Evolutionary conservation across 1,140 invertebrate genomes (phyloP).

Genomic region (Papilio xuthus): DNA sequence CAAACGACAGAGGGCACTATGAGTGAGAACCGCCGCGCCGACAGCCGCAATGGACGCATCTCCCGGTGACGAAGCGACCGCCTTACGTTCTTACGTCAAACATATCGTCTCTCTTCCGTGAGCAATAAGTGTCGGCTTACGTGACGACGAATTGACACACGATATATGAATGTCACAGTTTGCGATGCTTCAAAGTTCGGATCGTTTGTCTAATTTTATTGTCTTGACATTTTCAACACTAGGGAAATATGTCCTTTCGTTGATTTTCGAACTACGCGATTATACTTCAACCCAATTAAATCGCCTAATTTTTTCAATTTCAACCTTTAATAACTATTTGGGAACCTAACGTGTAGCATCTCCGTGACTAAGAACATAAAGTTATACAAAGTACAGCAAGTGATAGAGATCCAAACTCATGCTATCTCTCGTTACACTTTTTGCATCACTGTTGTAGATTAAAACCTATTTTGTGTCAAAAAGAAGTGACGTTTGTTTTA

Average conservation of each 20-base stretch:
- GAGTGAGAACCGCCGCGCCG: conserved; percentile 1
- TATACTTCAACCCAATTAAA: no score
- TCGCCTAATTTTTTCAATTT: no score
- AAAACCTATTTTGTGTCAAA: no score
- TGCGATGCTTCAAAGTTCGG: background rate
- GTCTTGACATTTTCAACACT: background rate
- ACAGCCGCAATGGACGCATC: conserved; percentile 2
- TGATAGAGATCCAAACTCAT: no score
- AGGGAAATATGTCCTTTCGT: background rate
- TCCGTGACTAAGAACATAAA: no score
- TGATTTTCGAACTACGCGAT: no score
- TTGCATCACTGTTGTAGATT: no score
- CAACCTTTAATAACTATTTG: no score
- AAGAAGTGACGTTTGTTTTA: no score
- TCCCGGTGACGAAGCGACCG: background rate
- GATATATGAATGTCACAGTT: conserved; percentile 20
- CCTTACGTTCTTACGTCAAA: conserved; percentile 8
- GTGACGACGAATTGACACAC: background rate
- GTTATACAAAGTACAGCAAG: no score
- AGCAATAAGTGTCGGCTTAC: conserved; percentile 18
- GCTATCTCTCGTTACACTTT: no score
- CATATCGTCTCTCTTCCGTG: conserved; percentile 1
- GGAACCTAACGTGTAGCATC: no score
- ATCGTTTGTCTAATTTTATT: background rate
- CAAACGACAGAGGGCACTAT: background rate